These are phyloP conservation scores for Pogonocherus hispidulus DNA, from an alignment of 2,888 invertebrate species.

Conservation along the genomic window DNA sequence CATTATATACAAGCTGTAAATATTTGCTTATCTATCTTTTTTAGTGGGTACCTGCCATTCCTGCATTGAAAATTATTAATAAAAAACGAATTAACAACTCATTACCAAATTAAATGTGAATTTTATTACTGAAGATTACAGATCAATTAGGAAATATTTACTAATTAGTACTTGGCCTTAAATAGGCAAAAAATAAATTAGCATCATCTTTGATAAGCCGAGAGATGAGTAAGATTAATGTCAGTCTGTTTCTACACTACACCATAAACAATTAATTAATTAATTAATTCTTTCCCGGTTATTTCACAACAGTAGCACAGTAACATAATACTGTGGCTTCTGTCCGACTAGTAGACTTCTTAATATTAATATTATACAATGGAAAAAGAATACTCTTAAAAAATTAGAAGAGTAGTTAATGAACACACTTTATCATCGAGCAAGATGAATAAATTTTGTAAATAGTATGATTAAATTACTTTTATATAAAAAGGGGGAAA, in stretches of 20 bases:
- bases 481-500: no score
- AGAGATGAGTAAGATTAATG: not conserved
- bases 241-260: constrained; percentile 1
- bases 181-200: not conserved
- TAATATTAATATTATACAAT: not conserved
- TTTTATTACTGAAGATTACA: not conserved
- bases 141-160: constrained; percentile 6
- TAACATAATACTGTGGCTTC: not conserved
- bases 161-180: not conserved
- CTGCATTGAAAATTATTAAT: not conserved
- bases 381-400: not conserved
- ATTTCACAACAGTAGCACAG: constrained; percentile 2
- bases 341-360: not conserved
- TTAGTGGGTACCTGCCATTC: not conserved
- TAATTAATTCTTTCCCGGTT: constrained; percentile 6
- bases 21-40: no score
- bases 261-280: not conserved
- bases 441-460: no score
- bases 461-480: no score
- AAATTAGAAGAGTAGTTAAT: no score
- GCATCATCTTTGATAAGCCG: not conserved
- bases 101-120: not conserved
- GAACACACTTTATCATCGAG: no score
- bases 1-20: no score
- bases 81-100: not conserved